These are phyloP conservation scores for Silurus meridionalis DNA, from an alignment of 2,113 vertebrate species.

Conservation along the genomic window DNA sequence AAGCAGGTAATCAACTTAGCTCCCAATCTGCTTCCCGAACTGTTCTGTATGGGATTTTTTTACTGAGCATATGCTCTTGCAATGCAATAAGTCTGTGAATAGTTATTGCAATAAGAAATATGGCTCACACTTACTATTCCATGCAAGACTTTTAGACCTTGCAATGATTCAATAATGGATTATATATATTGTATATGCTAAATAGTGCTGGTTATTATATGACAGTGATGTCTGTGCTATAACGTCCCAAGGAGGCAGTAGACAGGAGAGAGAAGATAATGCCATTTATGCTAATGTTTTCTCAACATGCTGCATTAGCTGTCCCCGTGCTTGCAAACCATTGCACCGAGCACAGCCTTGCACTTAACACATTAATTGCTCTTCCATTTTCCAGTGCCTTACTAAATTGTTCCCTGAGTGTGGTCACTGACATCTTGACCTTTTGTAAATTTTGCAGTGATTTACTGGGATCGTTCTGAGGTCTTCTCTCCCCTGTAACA, in stretches of 20 bases:
- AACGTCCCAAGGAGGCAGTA: slow-evolving; percentile 6
- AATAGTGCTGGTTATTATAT: neutral
- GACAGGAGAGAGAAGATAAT: slow-evolving; percentile 26
- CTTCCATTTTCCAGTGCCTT: slow-evolving; percentile 52
- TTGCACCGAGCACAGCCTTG: slow-evolving; percentile 28
- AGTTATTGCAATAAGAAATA: slow-evolving; percentile 27
- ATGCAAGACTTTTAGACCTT: neutral
- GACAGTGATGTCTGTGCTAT: neutral
- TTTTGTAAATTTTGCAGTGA: slow-evolving; percentile 53
- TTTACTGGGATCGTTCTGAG: slow-evolving; percentile 49
- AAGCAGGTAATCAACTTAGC: slow-evolving; percentile 28
- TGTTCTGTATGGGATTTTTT: slow-evolving; percentile 26
- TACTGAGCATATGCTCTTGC: slow-evolving; percentile 24
- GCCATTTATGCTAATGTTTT: slow-evolving; percentile 29
- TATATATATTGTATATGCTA: neutral
- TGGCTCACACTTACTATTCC: slow-evolving; percentile 1
- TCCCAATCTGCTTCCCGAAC: slow-evolving; percentile 6
- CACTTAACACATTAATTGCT: slow-evolving; percentile 54
- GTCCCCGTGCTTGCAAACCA: neutral
- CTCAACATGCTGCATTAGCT: slow-evolving; percentile 37
- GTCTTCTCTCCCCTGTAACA: slow-evolving; percentile 26
- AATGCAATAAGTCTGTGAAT: slow-evolving; percentile 10
- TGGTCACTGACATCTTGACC: slow-evolving; percentile 50
- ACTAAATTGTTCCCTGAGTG: slow-evolving; percentile 53
- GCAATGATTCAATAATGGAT: neutral